Evolutionary conservation across 2,113 vertebrate species (phyloP).

Genomic region (Podarcis cretensis): DNA sequence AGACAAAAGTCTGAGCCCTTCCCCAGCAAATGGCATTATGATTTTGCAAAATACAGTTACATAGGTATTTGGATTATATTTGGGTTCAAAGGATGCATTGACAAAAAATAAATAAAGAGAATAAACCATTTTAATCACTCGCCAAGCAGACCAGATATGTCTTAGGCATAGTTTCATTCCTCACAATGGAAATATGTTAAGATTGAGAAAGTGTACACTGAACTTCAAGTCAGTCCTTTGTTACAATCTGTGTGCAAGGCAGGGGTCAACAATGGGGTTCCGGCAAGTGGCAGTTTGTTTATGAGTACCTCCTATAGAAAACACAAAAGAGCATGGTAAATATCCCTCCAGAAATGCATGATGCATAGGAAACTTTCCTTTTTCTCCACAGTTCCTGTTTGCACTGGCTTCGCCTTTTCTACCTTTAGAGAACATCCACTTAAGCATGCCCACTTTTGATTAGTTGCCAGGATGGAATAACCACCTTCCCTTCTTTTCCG

Average conservation of each 20-base stretch:
- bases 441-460: too few relatives aligned
- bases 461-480: too few relatives aligned
- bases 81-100: not conserved
- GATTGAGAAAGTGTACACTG: not conserved
- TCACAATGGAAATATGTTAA: not conserved
- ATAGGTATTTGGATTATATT: not conserved
- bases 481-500: too few relatives aligned
- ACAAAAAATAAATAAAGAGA: not conserved
- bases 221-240: not conserved
- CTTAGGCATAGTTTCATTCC: not conserved
- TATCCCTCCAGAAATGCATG: too few relatives aligned
- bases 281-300: too few relatives aligned
- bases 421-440: too few relatives aligned
- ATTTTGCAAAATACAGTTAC: slow-evolving; percentile 14
- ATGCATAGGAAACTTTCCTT: too few relatives aligned
- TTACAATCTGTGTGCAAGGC: not conserved
- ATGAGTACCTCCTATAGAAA: too few relatives aligned
- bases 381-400: too few relatives aligned
- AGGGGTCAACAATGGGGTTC: too few relatives aligned
- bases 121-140: not conserved
- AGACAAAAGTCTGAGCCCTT: fast-evolving
- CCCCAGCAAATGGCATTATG: slow-evolving; percentile 18
- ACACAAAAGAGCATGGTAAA: too few relatives aligned
- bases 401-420: too few relatives aligned
- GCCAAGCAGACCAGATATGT: not conserved